phyloP scores from a whole-genome alignment of 2,113 vertebrate species.

The Gavialis gangeticus region DNA sequence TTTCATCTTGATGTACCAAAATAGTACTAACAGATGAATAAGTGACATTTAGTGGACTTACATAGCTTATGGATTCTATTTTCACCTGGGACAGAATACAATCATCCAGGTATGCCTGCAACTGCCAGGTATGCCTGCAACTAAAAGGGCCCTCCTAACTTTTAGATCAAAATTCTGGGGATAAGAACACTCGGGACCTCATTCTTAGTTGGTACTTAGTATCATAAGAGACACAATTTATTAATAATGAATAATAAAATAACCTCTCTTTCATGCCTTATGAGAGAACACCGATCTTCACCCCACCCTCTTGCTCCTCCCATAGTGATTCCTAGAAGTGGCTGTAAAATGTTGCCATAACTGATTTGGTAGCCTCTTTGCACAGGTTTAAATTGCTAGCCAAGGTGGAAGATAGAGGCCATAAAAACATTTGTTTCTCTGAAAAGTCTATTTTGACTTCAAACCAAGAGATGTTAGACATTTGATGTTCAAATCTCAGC shows the following conservation, averaged over 20 bases:
- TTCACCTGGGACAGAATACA: too few relatives aligned
- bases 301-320: constrained; percentile 12
- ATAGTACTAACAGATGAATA: too few relatives aligned
- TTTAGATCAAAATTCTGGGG: too few relatives aligned
- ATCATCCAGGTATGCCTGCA: too few relatives aligned
- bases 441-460: constrained; percentile 33
- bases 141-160: too few relatives aligned
- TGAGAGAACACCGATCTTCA: constrained; percentile 14
- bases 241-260: constrained; percentile 65
- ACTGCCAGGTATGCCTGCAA: too few relatives aligned
- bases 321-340: not conserved
- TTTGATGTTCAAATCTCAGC: too few relatives aligned
- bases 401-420: constrained; percentile 58
- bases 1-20: too few relatives aligned
- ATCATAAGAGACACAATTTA: not conserved
- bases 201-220: constrained; percentile 12
- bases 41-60: too few relatives aligned
- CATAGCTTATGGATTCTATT: too few relatives aligned
- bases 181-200: not conserved
- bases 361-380: constrained; percentile 59
- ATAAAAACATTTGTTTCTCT: constrained; percentile 53
- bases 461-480: constrained; percentile 40
- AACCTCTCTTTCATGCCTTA: constrained; percentile 52
- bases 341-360: constrained; percentile 35
- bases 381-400: constrained; percentile 60